Evolutionary conservation across 23 tunicate species (phyloP).

Genomic region (Trididemnum nubilum): DNA sequence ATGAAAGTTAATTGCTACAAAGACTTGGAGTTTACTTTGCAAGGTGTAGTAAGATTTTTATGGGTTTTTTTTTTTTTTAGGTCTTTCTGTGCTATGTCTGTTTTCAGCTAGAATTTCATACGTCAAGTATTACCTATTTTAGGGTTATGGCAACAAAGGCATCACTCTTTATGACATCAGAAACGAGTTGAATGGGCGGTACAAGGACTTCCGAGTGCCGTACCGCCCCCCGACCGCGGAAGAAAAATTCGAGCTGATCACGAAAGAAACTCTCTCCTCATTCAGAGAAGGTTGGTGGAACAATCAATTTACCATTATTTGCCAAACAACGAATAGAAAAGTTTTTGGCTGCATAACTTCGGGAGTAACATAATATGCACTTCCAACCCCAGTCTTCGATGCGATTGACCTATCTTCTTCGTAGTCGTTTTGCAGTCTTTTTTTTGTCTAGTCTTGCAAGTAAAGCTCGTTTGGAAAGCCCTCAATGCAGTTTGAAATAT

Average conservation of each 20-base stretch:
- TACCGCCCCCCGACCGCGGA: constrained; percentile 77
- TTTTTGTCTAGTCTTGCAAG: no score
- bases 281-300: constrained; percentile 61
- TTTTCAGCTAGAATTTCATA: not conserved
- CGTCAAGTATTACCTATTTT: not conserved
- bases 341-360: no score
- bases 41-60: not conserved
- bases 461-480: no score
- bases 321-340: no score
- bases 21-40: no score
- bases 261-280: constrained; percentile 56
- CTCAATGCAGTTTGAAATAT: no score
- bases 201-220: constrained; percentile 79
- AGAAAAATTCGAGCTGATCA: constrained; percentile 80
- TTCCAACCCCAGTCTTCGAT: no score
- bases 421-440: no score
- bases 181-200: constrained; percentile 80
- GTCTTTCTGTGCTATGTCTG: not conserved
- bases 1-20: no score
- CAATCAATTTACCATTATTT: no score
- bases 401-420: no score
- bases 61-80: not conserved
- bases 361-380: no score
- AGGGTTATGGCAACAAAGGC: constrained; percentile 95
- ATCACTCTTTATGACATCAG: constrained; percentile 93